phyloP scores from a whole-genome alignment of 2,888 invertebrate species.

The Caenorhabditis sinica region DNA sequence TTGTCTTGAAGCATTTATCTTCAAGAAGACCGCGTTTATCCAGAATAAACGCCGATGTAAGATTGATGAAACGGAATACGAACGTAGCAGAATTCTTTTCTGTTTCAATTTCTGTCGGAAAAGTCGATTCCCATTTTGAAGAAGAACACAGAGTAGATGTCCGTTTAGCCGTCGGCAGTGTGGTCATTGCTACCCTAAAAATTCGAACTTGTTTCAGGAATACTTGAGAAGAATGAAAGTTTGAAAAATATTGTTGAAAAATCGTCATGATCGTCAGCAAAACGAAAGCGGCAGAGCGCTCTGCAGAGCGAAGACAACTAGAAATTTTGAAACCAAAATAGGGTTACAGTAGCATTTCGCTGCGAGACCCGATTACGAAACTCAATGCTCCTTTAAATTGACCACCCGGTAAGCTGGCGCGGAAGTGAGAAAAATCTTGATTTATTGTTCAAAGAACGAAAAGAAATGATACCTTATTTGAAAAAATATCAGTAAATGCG shows the following conservation, averaged over 20 bases:
- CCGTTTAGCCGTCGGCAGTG: background rate
- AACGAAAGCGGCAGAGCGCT: no score
- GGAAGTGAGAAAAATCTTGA: no score
- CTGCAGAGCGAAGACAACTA: no score
- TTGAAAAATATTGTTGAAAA: no score
- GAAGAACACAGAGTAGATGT: background rate
- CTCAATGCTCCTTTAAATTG: conserved; percentile 18
- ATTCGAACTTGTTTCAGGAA: no score
- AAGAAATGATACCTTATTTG: no score
- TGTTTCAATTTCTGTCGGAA: conserved; percentile 31
- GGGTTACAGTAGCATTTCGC: background rate
- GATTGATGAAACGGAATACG: conserved; percentile 33
- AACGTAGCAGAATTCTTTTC: conserved; percentile 19
- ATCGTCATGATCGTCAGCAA: no score
- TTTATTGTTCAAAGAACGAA: no score
- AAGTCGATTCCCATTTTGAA: conserved; percentile 30
- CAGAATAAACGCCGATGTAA: conserved; percentile 49
- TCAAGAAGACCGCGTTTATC: conserved; percentile 42
- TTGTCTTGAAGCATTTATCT: conserved; percentile 36
- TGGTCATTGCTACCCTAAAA: background rate
- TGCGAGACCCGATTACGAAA: conserved; percentile 5
- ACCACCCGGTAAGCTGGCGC: no score
- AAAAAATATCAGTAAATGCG: no score
- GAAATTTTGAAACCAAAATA: conserved; percentile 7
- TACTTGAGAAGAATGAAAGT: background rate